Conservation (phyloP, 2,113 vertebrate species). For the Brachypteracias leptosomus region DNA sequence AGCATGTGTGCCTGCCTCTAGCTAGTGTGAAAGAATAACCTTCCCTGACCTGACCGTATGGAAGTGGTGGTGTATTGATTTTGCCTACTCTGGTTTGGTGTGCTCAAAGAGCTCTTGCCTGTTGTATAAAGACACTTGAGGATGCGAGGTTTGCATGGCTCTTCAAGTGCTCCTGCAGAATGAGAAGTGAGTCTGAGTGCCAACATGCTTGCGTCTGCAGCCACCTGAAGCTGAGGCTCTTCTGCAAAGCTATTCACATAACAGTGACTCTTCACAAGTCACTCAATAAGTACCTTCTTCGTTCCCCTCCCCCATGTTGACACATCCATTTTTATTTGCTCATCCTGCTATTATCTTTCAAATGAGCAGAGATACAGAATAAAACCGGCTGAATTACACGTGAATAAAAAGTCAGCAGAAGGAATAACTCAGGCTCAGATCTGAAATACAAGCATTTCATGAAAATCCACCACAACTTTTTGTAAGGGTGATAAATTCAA, state of each 20-base stretch:
- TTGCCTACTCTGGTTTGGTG: neutral
- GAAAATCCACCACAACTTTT: neutral
- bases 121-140: constrained; percentile 5
- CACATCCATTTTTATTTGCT: neutral
- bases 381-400: neutral
- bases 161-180: neutral
- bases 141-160: constrained; percentile 66
- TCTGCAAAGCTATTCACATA: neutral
- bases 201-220: neutral
- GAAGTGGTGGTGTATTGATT: neutral
- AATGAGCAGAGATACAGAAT: neutral
- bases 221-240: neutral
- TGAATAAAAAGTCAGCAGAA: neutral
- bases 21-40: neutral
- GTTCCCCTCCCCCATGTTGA: neutral
- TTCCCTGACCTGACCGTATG: neutral
- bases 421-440: neutral
- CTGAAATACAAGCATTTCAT: neutral
- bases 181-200: neutral
- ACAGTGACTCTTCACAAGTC: neutral
- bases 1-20: constrained; percentile 65
- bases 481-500: neutral
- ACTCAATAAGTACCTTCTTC: neutral
- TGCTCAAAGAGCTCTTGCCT: constrained; percentile 31
- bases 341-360: neutral